Base-by-base conservation (phyloP, 2,797 vertebrate genomes). In the Pteronotus mesoamericanus region DNA sequence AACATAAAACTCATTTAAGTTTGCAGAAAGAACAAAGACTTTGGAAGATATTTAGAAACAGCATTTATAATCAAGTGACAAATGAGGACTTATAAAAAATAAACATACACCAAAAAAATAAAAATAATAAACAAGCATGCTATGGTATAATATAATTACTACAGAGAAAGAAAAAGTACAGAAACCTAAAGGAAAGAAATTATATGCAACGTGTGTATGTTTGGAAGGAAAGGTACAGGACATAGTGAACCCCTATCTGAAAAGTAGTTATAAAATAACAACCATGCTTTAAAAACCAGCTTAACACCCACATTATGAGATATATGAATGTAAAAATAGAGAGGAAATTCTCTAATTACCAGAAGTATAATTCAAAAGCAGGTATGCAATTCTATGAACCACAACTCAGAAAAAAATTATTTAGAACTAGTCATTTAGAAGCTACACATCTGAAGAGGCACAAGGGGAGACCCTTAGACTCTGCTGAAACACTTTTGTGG, bases 1-100 rank as follows among this genome's bases (percentile, higher is more conserved):
- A 84, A 79, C 37, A 88, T 44, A 91, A 83, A 93, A 90, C 42
- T 84, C 53, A 64, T 22, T 22, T 84, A 80, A 85, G 34, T 72
- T 57, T 91, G 39, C 22, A 88, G n/a, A 88, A 96, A 48, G 24
- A 68, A 93, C 37, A 80, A 91, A 88, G 16, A 77, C n/a, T 74
- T 72, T 42, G 29, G 10, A 75, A 89, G 48, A 75, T 71, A 79
- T 44, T 90, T 83, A 82, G 68, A 53, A 94, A 88, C 3, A 84
- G 64, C 11, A 90, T 34, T 51, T 15, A 86, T 10, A 75, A 69
- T 39, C 46, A 95, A 2, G 39, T 11, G 11, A 91, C 34, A 88
- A 92, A 82, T 21, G 57, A 89, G 24, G 32, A 39, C 9, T 32
- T 91, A 84, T 84, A 29, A 72, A 92, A 93, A 89, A 85, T 18